These are phyloP conservation scores for Nestor notabilis DNA, from an alignment of 2,113 vertebrate species.

Conservation along the genomic window DNA sequence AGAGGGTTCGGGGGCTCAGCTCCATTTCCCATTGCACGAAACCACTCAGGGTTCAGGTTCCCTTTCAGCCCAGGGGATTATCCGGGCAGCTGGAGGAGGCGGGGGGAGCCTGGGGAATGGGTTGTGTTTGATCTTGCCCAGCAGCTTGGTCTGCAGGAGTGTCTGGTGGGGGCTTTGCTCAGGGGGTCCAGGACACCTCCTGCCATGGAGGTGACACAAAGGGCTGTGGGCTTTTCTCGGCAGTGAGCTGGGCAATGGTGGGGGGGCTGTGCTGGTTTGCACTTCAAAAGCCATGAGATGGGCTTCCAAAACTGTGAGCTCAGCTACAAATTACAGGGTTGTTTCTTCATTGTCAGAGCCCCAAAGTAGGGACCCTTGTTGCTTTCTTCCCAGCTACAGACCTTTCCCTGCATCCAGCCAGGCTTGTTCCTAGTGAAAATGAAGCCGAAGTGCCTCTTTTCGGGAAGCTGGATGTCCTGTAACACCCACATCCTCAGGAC, in stretches of 20 bases:
- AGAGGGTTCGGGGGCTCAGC: not conserved
- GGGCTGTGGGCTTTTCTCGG: not conserved
- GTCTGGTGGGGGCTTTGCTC: not conserved
- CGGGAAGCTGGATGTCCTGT: not conserved
- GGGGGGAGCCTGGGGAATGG: not conserved
- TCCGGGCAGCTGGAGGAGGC: not conserved
- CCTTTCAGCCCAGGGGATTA: slow-evolving; percentile 27
- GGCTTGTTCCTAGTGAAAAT: not conserved
- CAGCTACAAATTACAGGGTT: not conserved
- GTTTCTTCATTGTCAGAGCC: not conserved
- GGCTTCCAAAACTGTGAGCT: not conserved
- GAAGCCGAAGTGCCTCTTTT: not conserved
- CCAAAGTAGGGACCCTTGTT: not conserved
- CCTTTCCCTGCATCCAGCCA: not conserved
- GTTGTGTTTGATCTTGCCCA: slow-evolving; percentile 23
- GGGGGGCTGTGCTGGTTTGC: not conserved
- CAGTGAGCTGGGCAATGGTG: not conserved
- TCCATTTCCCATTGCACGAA: not conserved
- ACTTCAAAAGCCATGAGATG: not conserved
- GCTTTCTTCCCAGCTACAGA: not conserved
- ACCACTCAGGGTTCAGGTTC: slow-evolving; percentile 8
- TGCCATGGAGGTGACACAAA: not conserved
- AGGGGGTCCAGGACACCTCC: not conserved
- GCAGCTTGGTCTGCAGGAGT: not conserved
- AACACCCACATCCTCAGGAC: not conserved